Base-by-base conservation (phyloP, 1,140 invertebrate species). In the Drosophila sechellia region DNA sequence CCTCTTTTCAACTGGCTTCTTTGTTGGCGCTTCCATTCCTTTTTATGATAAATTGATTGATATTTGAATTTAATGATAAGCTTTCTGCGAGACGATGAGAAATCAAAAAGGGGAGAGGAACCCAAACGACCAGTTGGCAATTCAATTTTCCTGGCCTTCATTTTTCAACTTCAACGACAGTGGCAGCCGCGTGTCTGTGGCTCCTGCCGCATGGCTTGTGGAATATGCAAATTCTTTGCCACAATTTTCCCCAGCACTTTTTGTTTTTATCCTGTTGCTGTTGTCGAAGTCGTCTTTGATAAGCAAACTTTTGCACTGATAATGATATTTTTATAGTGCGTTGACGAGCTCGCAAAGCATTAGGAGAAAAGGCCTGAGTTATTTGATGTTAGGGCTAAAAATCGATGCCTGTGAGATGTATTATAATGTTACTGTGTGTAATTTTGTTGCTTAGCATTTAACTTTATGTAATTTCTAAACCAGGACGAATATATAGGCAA, bases 261-360 rank as follows among this genome's bases (percentile, higher is more conserved):
- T 71, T 66, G 63, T 46, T 60, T 69, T 72, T 60, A 27, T 77
- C 35, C 25, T 69, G 66, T 56, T 70, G 50, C 43, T 70, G 65
- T 70, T 70, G 64, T 70, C 43, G 65, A 27, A 57, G 68, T 71
- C 52, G 70, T 71, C 65, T 71, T 71, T 71, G 81, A 84, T 77
- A 89, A 79, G 79, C 72, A 80, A 89, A 85, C 68, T 89, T 89
- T 86, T 66, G 49, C 84, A 80, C 72, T 84, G 84, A 89, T 89
- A 89, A 89, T 89, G 84, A 89, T 86, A 89, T 89, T 89, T 89
- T 89, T 84, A 89, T 89, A 89, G 84, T 89, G 84, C 84, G 79
- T 80, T 89, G 84, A 89, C 84, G 84, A 89, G 84, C 83, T 87
- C 25, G 40, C 35, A 61, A 76, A 71, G 79, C 79, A 79, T 70